Evolutionary conservation across 2,113 vertebrate genomes (phyloP).

Genomic region (Turnix velox): DNA sequence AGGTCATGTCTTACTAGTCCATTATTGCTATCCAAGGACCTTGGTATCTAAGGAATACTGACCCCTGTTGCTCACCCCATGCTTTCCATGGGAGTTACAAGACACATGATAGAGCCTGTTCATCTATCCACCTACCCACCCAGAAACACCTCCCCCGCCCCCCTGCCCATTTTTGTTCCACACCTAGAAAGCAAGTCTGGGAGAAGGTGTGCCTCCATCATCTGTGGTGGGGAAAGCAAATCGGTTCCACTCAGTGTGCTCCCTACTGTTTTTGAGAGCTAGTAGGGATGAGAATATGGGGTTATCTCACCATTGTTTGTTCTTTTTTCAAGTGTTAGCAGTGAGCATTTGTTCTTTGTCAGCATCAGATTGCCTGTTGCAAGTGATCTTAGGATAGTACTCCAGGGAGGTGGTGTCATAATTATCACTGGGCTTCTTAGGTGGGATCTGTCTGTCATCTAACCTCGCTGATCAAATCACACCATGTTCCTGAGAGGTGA

Average conservation of each 20-base stretch:
- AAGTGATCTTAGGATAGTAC: neutral
- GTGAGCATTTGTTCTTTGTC: neutral
- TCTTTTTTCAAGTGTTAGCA: neutral
- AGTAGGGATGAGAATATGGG: neutral
- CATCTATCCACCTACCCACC: neutral
- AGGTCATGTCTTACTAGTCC: neutral
- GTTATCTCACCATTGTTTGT: neutral
- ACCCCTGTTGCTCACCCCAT: neutral
- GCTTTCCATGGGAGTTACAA: neutral
- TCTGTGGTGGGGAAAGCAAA: neutral
- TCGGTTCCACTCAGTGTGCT: neutral
- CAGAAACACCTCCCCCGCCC: neutral
- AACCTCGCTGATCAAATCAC: neutral
- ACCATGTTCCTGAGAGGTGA: neutral
- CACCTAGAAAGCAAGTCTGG: neutral
- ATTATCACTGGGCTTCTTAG: neutral
- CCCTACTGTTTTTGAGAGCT: neutral
- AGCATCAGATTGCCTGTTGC: neutral
- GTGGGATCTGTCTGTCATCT: neutral
- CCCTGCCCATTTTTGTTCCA: neutral
- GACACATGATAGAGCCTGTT: neutral
- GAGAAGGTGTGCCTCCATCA: neutral
- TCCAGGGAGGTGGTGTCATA: neutral
- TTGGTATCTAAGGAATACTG: accelerated
- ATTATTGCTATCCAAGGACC: neutral